Evolutionary conservation across 2,888 invertebrate species (phyloP).

Genomic region (Nyleta sp.): DNA sequence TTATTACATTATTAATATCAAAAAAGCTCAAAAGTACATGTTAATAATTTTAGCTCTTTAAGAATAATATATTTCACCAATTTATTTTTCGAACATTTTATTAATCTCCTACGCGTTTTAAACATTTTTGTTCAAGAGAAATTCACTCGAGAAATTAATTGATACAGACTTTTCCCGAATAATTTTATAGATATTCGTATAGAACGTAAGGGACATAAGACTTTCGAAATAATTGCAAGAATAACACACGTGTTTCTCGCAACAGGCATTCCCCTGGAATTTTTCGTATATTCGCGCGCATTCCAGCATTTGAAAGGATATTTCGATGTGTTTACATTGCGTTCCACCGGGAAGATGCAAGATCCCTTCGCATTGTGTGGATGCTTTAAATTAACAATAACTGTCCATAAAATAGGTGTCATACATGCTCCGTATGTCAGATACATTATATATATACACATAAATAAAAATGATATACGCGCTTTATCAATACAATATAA

Average conservation of each 20-base stretch:
- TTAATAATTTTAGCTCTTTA: no score
- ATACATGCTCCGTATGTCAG: background rate
- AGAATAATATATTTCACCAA: background rate
- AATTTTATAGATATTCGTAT: constrained; percentile 36
- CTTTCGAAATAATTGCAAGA: constrained; percentile 50
- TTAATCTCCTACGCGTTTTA: background rate
- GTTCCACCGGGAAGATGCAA: constrained; percentile 40
- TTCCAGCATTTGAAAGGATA: constrained; percentile 46
- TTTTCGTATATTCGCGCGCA: constrained; percentile 50
- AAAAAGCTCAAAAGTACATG: background rate
- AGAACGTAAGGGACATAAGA: constrained; percentile 23
- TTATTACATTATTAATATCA: no score
- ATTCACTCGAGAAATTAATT: constrained; percentile 32
- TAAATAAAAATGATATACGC: constrained; percentile 9
- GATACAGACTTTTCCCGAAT: constrained; percentile 20
- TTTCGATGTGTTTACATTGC: constrained; percentile 50
- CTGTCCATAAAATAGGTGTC: constrained; percentile 18
- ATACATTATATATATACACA: background rate
- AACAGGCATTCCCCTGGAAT: constrained; percentile 37
- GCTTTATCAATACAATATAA: background rate
- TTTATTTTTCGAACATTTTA: background rate
- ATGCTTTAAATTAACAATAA: constrained; percentile 49
- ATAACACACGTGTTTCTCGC: constrained; percentile 53
- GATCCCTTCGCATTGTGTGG: constrained; percentile 24
- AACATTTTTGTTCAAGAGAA: background rate